Percentiles rank a stretch among this genome's conserved stretches.
Conservation (phyloP, 1,140 invertebrate genomes). For the Bombus sibiricus region DNA sequence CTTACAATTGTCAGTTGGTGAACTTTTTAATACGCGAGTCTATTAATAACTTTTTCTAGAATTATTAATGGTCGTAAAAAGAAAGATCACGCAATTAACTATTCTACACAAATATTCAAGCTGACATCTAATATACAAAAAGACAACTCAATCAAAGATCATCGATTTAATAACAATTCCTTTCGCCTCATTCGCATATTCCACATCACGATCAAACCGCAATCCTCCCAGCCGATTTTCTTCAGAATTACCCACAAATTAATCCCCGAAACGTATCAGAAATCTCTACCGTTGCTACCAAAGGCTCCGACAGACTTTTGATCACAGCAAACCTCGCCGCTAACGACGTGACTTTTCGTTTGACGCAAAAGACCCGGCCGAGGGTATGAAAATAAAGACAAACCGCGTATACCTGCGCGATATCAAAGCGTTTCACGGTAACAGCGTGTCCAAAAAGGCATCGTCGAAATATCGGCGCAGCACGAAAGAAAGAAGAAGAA, state of each 20-base stretch:
- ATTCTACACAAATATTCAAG: too few species aligned
- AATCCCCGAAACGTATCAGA: background rate
- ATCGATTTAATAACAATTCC: too few species aligned
- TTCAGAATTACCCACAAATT: background rate
- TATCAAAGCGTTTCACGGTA: slow-evolving; percentile 29
- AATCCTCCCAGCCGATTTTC: background rate
- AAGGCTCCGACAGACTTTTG: background rate
- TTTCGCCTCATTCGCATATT: too few species aligned
- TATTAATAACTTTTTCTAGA: too few species aligned
- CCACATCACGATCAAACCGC: too few species aligned
- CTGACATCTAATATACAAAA: too few species aligned
- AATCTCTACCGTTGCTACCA: background rate
- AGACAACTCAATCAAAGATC: too few species aligned
- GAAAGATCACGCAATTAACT: too few species aligned
- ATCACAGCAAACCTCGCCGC: background rate
- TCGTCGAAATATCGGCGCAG: slow-evolving; percentile 30
- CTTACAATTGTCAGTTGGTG: background rate
- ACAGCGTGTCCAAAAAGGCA: slow-evolving; percentile 12
- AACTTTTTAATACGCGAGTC: background rate
- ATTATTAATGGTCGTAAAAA: too few species aligned
- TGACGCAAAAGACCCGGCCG: background rate
- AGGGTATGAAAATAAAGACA: slow-evolving; percentile 3
- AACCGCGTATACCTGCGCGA: background rate
- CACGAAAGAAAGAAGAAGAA: background rate
- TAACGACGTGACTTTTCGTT: background rate